A percentile compares a stretch with the other conserved stretches of the same genome.
These are phyloP conservation scores for Papilio polytes DNA, from an alignment of 1,140 invertebrate genomes.

Conservation along the genomic window DNA sequence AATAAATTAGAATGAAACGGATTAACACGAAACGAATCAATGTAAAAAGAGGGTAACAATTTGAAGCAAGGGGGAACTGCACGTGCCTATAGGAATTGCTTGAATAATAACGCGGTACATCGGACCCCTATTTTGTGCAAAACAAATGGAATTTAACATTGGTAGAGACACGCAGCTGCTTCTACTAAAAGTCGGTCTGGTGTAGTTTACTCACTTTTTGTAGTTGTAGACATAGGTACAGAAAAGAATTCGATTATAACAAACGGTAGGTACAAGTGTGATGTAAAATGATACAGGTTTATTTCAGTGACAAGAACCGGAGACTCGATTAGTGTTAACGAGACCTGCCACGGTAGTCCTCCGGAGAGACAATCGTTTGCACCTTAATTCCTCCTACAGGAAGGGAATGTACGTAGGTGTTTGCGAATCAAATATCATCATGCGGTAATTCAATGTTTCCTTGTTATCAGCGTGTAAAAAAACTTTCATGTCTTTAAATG, in stretches of 20 bases:
- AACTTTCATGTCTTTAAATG: conserved; percentile 16
- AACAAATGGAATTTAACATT: conserved; percentile 17
- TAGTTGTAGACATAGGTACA: not conserved
- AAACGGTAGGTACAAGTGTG: not conserved
- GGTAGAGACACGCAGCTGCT: conserved; percentile 8
- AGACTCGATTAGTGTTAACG: conserved; percentile 16
- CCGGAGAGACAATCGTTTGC: conserved; percentile 14
- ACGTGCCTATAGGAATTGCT: conserved; percentile 10
- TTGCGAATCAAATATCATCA: conserved; percentile 15
- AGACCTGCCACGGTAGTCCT: not conserved
- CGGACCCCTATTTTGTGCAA: conserved; percentile 9
- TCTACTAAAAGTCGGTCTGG: not conserved
- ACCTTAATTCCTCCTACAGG: conserved; percentile 11
- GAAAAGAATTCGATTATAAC: not conserved
- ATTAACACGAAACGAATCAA: conserved; percentile 26
- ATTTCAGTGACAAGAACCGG: conserved; percentile 8
- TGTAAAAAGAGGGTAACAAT: conserved; percentile 17
- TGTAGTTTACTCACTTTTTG: not conserved
- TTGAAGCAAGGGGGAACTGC: conserved; percentile 12
- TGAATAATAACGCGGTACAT: not conserved
- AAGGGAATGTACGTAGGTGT: conserved; percentile 23
- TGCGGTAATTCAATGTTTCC: conserved; percentile 16
- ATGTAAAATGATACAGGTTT: conserved; percentile 8
- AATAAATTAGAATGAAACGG: not conserved
- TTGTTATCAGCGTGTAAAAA: conserved; percentile 17